Evolutionary conservation across 2,888 invertebrate genomes (phyloP), one percentile per base, ranked within the genome.

Genomic region (Catocala fraxini): DNA sequence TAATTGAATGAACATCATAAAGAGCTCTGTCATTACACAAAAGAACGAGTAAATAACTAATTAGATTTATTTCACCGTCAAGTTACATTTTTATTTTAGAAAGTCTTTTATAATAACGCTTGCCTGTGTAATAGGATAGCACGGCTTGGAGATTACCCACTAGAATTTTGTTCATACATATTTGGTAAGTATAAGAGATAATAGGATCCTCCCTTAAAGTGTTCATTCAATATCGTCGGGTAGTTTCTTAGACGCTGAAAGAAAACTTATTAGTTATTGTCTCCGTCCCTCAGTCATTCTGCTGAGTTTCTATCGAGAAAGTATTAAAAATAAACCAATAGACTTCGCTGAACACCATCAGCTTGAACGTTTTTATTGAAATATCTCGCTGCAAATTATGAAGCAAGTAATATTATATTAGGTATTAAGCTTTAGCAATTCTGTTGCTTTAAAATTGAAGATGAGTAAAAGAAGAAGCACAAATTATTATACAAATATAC

Each of bases 261-360:
- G 60, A 74, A 65, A 77, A 65, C 62, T 75, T 75, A 77, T 77
- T 69, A 75, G 65, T 63, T 75, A 74, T 77, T 71, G 71, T 69
- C 58, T 71, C 56, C 49, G 51, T 52, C 45, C 52, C 10, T 41
- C 43, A 59, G 64, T 52, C 53, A 47, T 56, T 67, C 75, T 56
- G 46, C n/a, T 47, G 15, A 57, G 43, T 49, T 56, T 45, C 59
- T 59, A 42, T 45, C 46, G 55, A 25, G 49, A 48, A 41, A 64
- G 54, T 66, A 68, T 65, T 64, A 61, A 68, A 74, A 68, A 61
- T 63, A 49, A 39, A 57, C 39, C 11, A 43, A 43, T 9, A 56
- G 12, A 41, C 53, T 41, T 53, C 52, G 9, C 45, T 12, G 48
- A 55, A 65, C 55, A 65, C 60, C 43, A 60, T 25, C 35, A 63